Base-by-base conservation (phyloP, 1,140 invertebrate species). In the Orchesella cincta region DNA sequence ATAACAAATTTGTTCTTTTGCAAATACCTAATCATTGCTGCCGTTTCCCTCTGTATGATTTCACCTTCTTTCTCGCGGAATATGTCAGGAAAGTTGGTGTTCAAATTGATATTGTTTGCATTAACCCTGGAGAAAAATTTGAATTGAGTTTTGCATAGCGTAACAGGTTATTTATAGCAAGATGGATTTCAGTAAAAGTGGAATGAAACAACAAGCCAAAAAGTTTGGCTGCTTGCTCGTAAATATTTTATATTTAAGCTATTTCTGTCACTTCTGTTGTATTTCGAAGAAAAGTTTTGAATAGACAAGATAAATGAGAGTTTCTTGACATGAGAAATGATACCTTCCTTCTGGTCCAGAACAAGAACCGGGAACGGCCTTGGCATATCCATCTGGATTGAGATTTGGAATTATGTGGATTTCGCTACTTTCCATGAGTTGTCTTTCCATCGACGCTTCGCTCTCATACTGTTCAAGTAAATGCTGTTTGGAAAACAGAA, bases 321-420 rank as follows among this genome's bases (percentile, higher is more conserved):
- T 31, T 5, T 71, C 23, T 71, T 34, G 29, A 5, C 20, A 75
- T 75, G 23, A 75, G 26, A 75, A 75, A 57, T 57, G 31, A 36
- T 75, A 81, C 77, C 76, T 77, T 73, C 76, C 39, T 35, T 76
- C 77, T 12, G 33, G 74, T 51, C 64, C 62, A 29, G 16, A 23
- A 31, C 80, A 81, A 1, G 62, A 33, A 1, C 78, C 76, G 14
- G 78, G 76, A 52, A 73, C 51, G 16, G 78, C 64, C 39, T 18
- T 72, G 12, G 64, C 75, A 35, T 76, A 81, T 8, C 80, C 77
- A 46, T 81, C 80, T n/a, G 81, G 81, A 77, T 80, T 82, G 39
- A 82, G 18, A 57, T 82, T 80, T 0, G 78, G 76, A 34, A 80
- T 51, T 78, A 82, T 78, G 33, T 82, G 81, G 39, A 82, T 76